phyloP scores from a whole-genome alignment of 2,888 invertebrate genomes.

The Geophilus truncorum region DNA sequence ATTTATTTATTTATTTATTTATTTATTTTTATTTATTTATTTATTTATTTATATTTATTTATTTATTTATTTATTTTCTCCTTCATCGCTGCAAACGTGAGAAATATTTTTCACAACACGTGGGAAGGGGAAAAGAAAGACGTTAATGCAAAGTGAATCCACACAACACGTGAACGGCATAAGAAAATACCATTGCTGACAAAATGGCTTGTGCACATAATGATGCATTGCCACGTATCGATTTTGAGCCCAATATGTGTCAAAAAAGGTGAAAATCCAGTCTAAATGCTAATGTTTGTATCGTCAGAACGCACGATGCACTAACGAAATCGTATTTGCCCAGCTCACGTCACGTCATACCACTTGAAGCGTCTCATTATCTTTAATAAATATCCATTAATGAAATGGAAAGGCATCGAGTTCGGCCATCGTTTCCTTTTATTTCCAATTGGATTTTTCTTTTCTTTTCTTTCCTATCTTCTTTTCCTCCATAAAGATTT shows the following conservation, averaged over 20 bases:
- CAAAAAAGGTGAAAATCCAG: constrained; percentile 24
- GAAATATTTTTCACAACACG: not conserved
- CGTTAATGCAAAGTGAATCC: constrained; percentile 19
- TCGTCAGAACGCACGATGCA: not conserved
- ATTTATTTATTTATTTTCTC: not conserved
- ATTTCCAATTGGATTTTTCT: not conserved
- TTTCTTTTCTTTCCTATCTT: not conserved
- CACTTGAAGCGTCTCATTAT: not conserved
- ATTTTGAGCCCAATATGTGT: constrained; percentile 17
- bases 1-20: not conserved
- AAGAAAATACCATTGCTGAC: constrained; percentile 7
- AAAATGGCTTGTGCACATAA: constrained; percentile 22
- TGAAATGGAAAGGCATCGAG: not conserved
- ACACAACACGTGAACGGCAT: constrained; percentile 12
- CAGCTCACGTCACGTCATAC: not conserved
- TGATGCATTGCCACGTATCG: constrained; percentile 17
- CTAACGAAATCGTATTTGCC: constrained; percentile 8
- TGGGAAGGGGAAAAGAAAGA: not conserved
- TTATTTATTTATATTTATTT: not conserved
- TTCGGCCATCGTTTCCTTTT: not conserved
- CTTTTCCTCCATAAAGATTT: not conserved
- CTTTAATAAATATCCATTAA: constrained; percentile 27
- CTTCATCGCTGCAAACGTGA: not conserved
- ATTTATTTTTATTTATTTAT: too few species aligned
- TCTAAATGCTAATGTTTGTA: constrained; percentile 25